A percentile compares a stretch with the other conserved stretches of the same genome.
These are phyloP conservation scores for Otocyon megalotis DNA, from an alignment of 2,113 vertebrate species.

Conservation along the genomic window DNA sequence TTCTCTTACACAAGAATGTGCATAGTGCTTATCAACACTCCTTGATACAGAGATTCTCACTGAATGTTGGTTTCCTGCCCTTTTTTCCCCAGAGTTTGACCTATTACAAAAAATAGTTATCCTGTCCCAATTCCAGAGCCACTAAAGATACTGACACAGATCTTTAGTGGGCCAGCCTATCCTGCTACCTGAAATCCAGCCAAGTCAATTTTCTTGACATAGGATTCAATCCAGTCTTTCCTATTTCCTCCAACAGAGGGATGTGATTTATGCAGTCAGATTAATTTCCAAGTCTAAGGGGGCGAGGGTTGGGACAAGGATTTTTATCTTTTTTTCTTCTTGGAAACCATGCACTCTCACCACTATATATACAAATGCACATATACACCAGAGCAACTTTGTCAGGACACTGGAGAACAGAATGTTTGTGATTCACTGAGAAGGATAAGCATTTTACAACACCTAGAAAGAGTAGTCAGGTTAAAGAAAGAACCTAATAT, in stretches of 20 bases:
- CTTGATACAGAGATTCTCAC: neutral
- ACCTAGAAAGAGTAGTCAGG: neutral
- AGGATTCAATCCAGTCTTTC: conserved; percentile 46
- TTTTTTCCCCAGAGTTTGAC: neutral
- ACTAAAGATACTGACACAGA: neutral
- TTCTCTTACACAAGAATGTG: neutral
- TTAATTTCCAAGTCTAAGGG: conserved; percentile 36
- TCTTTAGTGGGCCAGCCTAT: conserved; percentile 47
- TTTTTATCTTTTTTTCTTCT: neutral
- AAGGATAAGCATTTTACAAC: neutral
- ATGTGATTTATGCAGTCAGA: neutral
- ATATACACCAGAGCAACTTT: neutral
- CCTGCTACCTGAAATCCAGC: neutral
- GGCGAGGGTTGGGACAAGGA: neutral
- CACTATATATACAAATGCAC: neutral
- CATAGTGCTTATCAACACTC: neutral
- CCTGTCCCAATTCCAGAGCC: neutral
- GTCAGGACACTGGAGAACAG: neutral
- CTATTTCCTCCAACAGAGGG: neutral
- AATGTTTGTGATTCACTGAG: neutral
- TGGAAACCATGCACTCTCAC: neutral
- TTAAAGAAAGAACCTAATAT: conserved; percentile 42
- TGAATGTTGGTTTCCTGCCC: neutral
- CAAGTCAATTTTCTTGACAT: conserved; percentile 66
- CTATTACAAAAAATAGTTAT: conserved; percentile 20